Evolutionary conservation across 1,140 invertebrate genomes (phyloP).

Genomic region (Tachypleus tridentatus): DNA sequence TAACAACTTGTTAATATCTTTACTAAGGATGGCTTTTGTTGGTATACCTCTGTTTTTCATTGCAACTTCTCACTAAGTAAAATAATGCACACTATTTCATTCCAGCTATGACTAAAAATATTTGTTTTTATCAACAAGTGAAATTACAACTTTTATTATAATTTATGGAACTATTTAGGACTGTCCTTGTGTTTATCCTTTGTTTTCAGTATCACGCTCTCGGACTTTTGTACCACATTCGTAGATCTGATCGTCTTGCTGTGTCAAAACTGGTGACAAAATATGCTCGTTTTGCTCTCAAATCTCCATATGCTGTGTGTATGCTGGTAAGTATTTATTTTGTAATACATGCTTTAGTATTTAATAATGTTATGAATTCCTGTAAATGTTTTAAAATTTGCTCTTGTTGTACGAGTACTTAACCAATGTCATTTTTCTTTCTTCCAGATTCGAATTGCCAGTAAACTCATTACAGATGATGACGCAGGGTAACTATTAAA

Average conservation of each 20-base stretch:
- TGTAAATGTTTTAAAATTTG: too few relatives aligned
- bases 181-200: neutral
- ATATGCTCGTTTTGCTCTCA: conserved; percentile 60
- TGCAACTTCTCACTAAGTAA: too few relatives aligned
- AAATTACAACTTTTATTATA: too few relatives aligned
- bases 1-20: neutral
- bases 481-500: conserved; percentile 34
- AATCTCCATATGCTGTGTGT: conserved; percentile 88
- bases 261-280: conserved; percentile 90
- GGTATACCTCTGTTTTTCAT: too few relatives aligned
- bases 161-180: too few relatives aligned
- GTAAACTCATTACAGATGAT: conserved; percentile 84
- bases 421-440: conserved; percentile 12
- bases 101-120: too few relatives aligned
- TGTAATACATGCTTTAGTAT: too few relatives aligned
- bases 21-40: too few relatives aligned
- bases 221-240: conserved; percentile 88
- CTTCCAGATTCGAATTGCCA: conserved; percentile 75
- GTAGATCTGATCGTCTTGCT: conserved; percentile 85
- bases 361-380: too few relatives aligned
- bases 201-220: conserved; percentile 88
- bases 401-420: neutral
- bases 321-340: conserved; percentile 57
- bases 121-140: too few relatives aligned
- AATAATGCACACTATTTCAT: too few relatives aligned